Base-by-base conservation (phyloP, 2,113 vertebrate species). In the Neodon shergylaensis region DNA sequence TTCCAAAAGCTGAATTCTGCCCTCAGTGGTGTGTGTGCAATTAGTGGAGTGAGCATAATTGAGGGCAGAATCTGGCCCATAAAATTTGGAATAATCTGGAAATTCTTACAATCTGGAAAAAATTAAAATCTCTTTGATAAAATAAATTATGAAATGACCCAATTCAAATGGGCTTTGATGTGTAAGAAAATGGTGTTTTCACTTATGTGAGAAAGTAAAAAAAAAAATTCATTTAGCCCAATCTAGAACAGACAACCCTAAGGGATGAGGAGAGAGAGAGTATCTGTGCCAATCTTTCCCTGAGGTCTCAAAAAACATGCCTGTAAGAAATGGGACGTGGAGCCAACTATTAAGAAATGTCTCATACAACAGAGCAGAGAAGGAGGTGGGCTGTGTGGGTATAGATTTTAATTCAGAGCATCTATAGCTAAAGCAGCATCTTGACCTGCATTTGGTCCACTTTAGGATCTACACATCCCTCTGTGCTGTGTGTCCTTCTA, bases 111-210 rank as follows among this genome's bases (percentile, higher is more conserved):
- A 86, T 96, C 92, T 97, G 97, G 95, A 91, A 97, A 97, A 95
- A 96, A 94, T 97, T 96, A 96, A 93, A 97, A 91, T 95, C 90
- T 91, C 54, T 92, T 97, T 97, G 97, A 98, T 97, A 97, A 98
- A 96, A 95, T 94, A 95, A 97, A 97, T 96, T 96, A 94, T 87
- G 84, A 97, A 91, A 94, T 96, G 94, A 97, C 88, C 96, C 88
- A 93, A 91, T 95, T 97, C 95, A 95, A 96, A 96, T 36, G 21
- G 52, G 82, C 95, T 98, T 97, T 97, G 96, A 95, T 95, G 96
- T 96, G 72, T 97, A 93, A 95, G 74, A 68, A 97, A 97, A 96
- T 63, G 65, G 81, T 95, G 82, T 97, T 97, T 96, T 97, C 92
- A 96, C 47, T 94, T 97, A 96, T 86, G 74, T 96, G 93, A 97